Evolutionary conservation across 2,113 vertebrate genomes (phyloP).

Genomic region (Semnornis frantzii): DNA sequence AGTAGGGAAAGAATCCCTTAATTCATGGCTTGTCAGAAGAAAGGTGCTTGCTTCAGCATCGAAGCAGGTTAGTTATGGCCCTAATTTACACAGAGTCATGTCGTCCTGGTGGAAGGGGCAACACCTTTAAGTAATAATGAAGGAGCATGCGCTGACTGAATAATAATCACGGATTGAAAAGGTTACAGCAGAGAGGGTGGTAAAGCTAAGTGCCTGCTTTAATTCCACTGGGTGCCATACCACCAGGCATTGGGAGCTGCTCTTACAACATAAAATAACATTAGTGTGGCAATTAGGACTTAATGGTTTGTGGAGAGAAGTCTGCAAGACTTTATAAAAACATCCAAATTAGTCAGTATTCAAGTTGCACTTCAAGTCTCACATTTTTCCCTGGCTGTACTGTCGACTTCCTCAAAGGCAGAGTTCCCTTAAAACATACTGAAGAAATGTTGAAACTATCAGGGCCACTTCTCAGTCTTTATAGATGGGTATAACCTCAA

Average conservation of each 20-base stretch:
- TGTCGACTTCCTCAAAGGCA: neutral
- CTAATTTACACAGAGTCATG: slow-evolving; percentile 37
- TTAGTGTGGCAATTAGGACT: slow-evolving; percentile 67
- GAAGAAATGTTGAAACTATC: neutral
- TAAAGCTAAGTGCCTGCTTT: slow-evolving; percentile 52
- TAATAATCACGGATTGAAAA: slow-evolving; percentile 60
- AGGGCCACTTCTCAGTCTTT: neutral
- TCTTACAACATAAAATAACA: slow-evolving; percentile 69
- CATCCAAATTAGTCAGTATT: slow-evolving; percentile 20
- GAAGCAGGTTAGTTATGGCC: slow-evolving; percentile 50
- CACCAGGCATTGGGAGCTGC: neutral
- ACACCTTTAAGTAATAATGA: slow-evolving; percentile 57
- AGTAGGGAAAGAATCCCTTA: slow-evolving; percentile 2
- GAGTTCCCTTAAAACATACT: neutral
- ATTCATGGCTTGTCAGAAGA: slow-evolving; percentile 50
- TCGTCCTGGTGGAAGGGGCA: neutral
- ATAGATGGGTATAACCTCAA: neutral
- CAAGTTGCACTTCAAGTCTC: neutral
- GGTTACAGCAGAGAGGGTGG: slow-evolving; percentile 40
- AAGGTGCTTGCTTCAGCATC: slow-evolving; percentile 58
- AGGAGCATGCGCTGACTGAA: slow-evolving; percentile 5
- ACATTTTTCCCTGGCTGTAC: neutral
- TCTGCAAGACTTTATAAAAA: slow-evolving; percentile 62
- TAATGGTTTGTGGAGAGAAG: slow-evolving; percentile 61
- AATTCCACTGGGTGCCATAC: slow-evolving; percentile 56